Percentiles rank a stretch among this genome's conserved stretches.
Conservation (phyloP, 1,140 invertebrate species). For the Aradophagus sp. region DNA sequence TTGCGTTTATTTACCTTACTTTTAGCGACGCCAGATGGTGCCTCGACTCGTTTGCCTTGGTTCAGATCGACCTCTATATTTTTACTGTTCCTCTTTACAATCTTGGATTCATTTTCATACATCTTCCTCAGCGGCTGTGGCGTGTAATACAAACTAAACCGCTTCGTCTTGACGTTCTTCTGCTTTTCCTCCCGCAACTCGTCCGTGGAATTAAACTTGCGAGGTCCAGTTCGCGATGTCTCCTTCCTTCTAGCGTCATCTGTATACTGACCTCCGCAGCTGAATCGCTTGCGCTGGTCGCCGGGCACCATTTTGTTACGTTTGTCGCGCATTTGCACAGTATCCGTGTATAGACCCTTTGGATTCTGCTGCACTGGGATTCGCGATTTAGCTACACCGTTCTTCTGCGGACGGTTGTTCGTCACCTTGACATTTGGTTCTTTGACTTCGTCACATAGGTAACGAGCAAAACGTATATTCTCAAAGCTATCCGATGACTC, state of each 20-base stretch:
- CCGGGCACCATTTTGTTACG: constrained; percentile 26
- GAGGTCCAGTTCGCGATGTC: neutral
- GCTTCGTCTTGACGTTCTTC: constrained; percentile 60
- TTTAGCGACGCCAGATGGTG: constrained; percentile 55
- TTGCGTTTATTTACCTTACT: constrained; percentile 59
- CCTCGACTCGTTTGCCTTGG: constrained; percentile 56
- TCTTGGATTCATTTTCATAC: constrained; percentile 61
- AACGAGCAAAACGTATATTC: constrained; percentile 54
- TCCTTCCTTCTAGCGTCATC: constrained; percentile 24
- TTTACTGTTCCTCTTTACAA: constrained; percentile 47
- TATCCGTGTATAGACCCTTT: constrained; percentile 52
- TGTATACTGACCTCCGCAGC: constrained; percentile 54
- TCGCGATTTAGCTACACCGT: constrained; percentile 8
- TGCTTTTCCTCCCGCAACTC: constrained; percentile 62
- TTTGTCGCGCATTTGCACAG: constrained; percentile 58
- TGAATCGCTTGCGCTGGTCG: constrained; percentile 55
- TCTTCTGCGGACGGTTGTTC: constrained; percentile 20
- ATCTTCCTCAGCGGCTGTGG: constrained; percentile 64
- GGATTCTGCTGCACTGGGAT: constrained; percentile 33
- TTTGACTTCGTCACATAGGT: constrained; percentile 27
- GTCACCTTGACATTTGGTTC: no score
- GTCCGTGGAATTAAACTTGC: constrained; percentile 66
- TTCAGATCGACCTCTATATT: constrained; percentile 6
- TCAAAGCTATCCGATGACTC: constrained; percentile 65
- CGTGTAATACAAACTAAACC: constrained; percentile 68